These are phyloP conservation scores for Paedocypris sp. DNA, from an alignment of 2,113 vertebrate genomes.

Conservation along the genomic window DNA sequence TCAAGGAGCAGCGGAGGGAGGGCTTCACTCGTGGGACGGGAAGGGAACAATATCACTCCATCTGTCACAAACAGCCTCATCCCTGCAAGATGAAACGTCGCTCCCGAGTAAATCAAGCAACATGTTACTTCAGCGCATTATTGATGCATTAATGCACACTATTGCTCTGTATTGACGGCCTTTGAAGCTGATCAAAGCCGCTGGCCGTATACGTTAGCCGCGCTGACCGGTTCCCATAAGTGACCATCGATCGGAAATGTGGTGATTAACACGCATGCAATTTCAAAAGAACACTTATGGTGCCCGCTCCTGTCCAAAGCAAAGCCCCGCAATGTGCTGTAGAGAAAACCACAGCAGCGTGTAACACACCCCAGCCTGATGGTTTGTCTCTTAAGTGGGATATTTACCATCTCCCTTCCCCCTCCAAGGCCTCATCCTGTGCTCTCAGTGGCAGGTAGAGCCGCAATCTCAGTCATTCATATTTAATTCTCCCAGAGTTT, in stretches of 20 bases:
- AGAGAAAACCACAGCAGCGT: background rate
- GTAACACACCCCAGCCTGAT: slow-evolving; percentile 7
- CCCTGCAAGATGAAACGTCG: slow-evolving; percentile 58
- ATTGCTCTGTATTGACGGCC: slow-evolving; percentile 42
- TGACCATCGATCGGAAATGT: background rate
- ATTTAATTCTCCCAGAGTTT: slow-evolving; percentile 68
- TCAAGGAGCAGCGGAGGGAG: slow-evolving; percentile 58
- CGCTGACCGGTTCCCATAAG: background rate
- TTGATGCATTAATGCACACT: too few relatives aligned
- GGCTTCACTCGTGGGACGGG: slow-evolving; percentile 47
- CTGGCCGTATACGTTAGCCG: background rate
- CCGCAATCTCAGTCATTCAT: slow-evolving; percentile 70
- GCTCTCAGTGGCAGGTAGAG: slow-evolving; percentile 59
- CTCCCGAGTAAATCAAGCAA: slow-evolving; percentile 47
- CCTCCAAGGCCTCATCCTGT: slow-evolving; percentile 46
- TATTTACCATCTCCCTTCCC: slow-evolving; percentile 45
- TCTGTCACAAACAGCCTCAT: slow-evolving; percentile 65
- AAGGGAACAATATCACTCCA: slow-evolving; percentile 64
- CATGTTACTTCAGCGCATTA: slow-evolving; percentile 45
- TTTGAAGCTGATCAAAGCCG: slow-evolving; percentile 25
- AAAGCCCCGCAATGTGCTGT: too few relatives aligned
- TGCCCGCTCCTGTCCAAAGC: too few relatives aligned
- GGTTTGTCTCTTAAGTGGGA: slow-evolving; percentile 35
- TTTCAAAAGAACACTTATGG: too few relatives aligned
- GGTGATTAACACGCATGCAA: too few relatives aligned